Conservation (phyloP, 1,140 invertebrate genomes). For the Sycophila sp. region DNA sequence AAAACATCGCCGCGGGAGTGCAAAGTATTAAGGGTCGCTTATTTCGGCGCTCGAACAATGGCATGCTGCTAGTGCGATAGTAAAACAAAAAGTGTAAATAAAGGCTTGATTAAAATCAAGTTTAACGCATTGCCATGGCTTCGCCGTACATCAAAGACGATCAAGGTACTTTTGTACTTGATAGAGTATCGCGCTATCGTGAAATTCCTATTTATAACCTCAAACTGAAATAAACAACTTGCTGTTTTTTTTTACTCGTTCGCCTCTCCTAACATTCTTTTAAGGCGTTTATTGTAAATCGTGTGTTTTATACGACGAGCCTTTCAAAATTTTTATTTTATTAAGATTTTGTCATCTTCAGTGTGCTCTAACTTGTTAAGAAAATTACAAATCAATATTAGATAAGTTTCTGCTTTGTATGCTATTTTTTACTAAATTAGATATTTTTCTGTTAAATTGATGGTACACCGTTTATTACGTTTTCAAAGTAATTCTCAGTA, state of each 20-base stretch:
- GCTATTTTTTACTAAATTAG: too few species aligned
- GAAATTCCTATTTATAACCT: conserved; percentile 57
- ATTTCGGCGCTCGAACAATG: conserved; percentile 42
- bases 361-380: too few species aligned
- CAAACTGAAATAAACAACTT: conserved; percentile 51
- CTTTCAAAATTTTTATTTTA: too few species aligned
- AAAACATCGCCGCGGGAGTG: neutral
- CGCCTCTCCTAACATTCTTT: too few species aligned
- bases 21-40: neutral
- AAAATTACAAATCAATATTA: too few species aligned
- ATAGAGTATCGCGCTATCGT: conserved; percentile 14
- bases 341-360: too few species aligned
- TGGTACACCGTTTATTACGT: too few species aligned
- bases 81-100: conserved; percentile 42
- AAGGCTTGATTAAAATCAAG: conserved; percentile 35
- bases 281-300: too few species aligned
- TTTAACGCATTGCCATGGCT: conserved; percentile 50
- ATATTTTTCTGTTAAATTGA: too few species aligned
- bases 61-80: conserved; percentile 43
- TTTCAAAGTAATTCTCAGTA: too few species aligned
- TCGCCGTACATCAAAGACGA: conserved; percentile 61
- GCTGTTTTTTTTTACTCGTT: conserved; percentile 14
- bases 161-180: conserved; percentile 53
- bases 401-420: too few species aligned
- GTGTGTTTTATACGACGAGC: too few species aligned